These are phyloP conservation scores for Pseudochirops cupreus DNA, from an alignment of 2,797 vertebrate genomes.

Conservation along the genomic window DNA sequence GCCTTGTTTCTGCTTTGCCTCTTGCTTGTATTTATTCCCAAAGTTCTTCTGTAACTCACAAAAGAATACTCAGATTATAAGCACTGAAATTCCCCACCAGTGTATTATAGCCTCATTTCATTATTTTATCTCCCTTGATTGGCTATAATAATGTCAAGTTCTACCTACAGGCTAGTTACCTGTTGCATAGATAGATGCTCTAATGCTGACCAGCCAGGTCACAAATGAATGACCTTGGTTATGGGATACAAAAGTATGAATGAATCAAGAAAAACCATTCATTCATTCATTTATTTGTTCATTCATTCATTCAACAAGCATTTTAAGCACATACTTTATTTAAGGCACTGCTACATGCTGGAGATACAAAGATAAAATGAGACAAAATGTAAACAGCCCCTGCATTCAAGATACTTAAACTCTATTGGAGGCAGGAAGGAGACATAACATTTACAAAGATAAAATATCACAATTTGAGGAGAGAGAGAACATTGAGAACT, in stretches of 20 bases:
- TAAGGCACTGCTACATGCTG: background rate
- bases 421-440: background rate
- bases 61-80: background rate
- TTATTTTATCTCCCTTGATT: constrained; percentile 1
- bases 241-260: background rate
- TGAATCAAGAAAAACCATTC: background rate
- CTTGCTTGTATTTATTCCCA: constrained; percentile 18
- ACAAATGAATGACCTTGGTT: background rate
- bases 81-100: background rate
- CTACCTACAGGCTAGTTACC: background rate
- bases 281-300: background rate
- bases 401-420: background rate
- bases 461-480: background rate
- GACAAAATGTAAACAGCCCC: background rate
- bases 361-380: background rate
- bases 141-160: background rate
- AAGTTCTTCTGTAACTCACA: constrained; percentile 34
- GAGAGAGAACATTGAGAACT: background rate
- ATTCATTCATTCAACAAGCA: background rate
- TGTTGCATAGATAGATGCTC: background rate
- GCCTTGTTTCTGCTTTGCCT: background rate
- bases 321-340: background rate
- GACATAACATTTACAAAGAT: background rate
- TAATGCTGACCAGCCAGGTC: background rate
- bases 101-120: background rate